Evolutionary conservation across 2,888 invertebrate genomes (phyloP).

Genomic region (Cataglyphis altisquamis): DNA sequence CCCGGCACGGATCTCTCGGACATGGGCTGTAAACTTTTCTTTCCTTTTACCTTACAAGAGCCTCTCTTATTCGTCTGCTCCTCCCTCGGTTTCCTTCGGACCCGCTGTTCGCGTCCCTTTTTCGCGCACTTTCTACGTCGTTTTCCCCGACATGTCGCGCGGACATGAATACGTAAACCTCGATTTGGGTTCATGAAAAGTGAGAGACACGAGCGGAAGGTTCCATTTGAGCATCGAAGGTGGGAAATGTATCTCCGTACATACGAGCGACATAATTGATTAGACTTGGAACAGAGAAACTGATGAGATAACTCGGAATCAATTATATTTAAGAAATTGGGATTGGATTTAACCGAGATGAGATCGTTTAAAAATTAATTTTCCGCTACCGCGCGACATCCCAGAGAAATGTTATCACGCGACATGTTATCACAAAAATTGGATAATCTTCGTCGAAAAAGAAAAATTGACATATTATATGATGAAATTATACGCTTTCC

Average conservation of each 20-base stretch:
- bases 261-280: conserved; percentile 42
- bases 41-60: conserved; percentile 58
- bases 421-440: background rate
- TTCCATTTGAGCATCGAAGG: conserved; percentile 37
- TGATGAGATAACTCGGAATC: conserved; percentile 21
- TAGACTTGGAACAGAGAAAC: conserved; percentile 13
- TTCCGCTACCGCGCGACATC: background rate
- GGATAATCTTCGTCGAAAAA: background rate
- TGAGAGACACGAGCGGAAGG: conserved; percentile 48
- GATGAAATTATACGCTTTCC: conserved; percentile 23
- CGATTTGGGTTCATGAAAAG: conserved; percentile 60
- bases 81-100: background rate
- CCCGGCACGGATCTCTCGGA: conserved; percentile 75
- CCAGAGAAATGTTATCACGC: background rate
- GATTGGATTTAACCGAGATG: conserved; percentile 21
- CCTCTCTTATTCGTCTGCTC: conserved; percentile 47
- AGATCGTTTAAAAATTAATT: conserved; percentile 41
- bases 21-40: conserved; percentile 81
- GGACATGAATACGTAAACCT: conserved; percentile 71
- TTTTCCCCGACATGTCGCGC: conserved; percentile 60
- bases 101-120: conserved; percentile 33
- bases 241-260: conserved; percentile 32
- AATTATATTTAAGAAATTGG: conserved; percentile 24
- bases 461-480: background rate
- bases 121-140: conserved; percentile 54